phyloP scores from a whole-genome alignment of 2,797 vertebrate species.

The Valencia hispanica region DNA sequence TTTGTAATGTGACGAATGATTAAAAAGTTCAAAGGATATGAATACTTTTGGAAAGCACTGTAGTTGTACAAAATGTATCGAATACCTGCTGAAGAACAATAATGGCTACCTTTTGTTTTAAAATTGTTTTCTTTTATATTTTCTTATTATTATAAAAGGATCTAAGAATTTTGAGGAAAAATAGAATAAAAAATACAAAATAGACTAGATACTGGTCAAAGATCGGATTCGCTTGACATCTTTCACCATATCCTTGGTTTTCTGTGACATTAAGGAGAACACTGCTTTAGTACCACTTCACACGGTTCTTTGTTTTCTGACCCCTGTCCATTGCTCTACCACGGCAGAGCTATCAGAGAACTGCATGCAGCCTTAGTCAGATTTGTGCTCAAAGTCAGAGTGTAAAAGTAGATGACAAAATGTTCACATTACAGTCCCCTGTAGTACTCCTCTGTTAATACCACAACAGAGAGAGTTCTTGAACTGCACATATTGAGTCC shows the following conservation, averaged over 20 bases:
- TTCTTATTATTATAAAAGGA: too few species aligned
- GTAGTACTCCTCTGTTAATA: background rate
- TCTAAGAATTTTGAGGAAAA: too few species aligned
- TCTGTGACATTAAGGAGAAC: background rate
- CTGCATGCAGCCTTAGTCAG: background rate
- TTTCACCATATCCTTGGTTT: background rate
- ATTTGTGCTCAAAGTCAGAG: background rate
- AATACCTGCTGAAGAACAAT: too few species aligned
- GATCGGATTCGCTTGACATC: too few species aligned
- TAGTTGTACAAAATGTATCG: too few species aligned
- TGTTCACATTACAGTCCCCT: background rate
- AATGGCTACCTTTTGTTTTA: too few species aligned
- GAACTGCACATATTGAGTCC: background rate
- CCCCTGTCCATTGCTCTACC: background rate
- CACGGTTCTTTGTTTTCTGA: background rate
- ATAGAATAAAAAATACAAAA: too few species aligned
- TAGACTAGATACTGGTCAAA: too few species aligned
- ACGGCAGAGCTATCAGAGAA: background rate
- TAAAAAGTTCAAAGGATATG: too few species aligned
- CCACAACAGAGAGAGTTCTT: background rate
- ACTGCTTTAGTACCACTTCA: background rate
- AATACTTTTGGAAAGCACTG: too few species aligned
- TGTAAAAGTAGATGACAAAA: background rate
- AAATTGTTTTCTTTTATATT: too few species aligned
- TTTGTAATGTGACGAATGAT: too few species aligned